phyloP scores from a whole-genome alignment of 2,113 vertebrate genomes.

The Microtus richardsoni region DNA sequence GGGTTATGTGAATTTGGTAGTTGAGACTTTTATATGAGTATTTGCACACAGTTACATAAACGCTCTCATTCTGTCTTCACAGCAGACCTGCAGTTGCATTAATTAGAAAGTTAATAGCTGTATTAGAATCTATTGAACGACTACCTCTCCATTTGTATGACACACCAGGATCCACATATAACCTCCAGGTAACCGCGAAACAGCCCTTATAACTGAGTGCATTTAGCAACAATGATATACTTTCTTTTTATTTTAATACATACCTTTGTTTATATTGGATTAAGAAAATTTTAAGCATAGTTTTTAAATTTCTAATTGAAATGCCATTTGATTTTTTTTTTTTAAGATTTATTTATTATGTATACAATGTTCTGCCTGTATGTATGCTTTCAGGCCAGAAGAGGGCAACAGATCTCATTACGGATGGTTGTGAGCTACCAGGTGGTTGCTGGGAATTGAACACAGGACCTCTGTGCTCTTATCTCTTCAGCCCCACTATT shows the following conservation, averaged over 20 bases:
- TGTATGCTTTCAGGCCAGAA: too few species aligned
- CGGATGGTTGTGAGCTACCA: too few species aligned
- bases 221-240: background rate
- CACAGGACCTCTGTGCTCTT: too few species aligned
- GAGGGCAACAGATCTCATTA: too few species aligned
- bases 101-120: conserved; percentile 97
- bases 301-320: conserved; percentile 33
- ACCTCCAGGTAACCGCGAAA: conserved; percentile 93
- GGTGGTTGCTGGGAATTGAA: too few species aligned
- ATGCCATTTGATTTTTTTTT: background rate
- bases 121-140: conserved; percentile 98
- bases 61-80: conserved; percentile 58
- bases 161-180: conserved; percentile 96
- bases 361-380: too few species aligned
- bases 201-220: background rate
- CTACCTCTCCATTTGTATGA: conserved; percentile 98
- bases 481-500: background rate
- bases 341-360: too few species aligned
- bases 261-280: background rate
- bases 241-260: background rate
- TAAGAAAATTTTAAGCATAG: conserved; percentile 6
- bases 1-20: background rate
- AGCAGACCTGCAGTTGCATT: conserved; percentile 98
- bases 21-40: background rate
- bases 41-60: background rate